Conservation (phyloP, 2,888 invertebrate species). For the Noctua fimbriata region DNA sequence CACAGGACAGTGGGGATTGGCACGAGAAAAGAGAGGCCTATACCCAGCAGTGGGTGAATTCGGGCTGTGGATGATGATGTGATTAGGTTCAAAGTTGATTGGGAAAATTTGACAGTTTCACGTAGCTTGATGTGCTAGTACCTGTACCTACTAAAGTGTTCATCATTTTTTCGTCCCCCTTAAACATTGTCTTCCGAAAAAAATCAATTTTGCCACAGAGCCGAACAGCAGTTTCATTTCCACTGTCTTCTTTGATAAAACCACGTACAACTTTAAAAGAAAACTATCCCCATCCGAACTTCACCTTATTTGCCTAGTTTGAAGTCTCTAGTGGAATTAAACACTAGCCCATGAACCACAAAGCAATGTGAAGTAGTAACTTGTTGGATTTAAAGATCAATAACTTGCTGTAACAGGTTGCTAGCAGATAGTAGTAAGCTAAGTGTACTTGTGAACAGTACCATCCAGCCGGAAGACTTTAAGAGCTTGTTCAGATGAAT, state of each 20-base stretch:
- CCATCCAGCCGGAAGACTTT: background rate
- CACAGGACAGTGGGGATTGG: too few species aligned
- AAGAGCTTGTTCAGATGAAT: slow-evolving; percentile 24
- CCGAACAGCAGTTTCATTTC: background rate
- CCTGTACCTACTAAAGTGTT: background rate
- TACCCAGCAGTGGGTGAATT: too few species aligned
- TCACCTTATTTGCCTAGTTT: slow-evolving; percentile 15
- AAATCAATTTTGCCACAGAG: background rate
- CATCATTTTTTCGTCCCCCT: too few species aligned
- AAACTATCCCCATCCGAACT: background rate
- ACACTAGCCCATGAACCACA: slow-evolving; percentile 11
- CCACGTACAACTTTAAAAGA: background rate
- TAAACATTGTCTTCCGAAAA: background rate
- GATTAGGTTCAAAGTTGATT: too few species aligned
- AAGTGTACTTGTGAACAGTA: slow-evolving; percentile 5
- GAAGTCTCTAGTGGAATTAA: slow-evolving; percentile 32
- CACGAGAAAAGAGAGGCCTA: too few species aligned
- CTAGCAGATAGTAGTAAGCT: background rate
- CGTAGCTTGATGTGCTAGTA: too few species aligned
- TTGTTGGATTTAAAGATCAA: slow-evolving; percentile 32
- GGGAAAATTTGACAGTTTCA: too few species aligned
- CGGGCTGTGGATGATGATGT: too few species aligned
- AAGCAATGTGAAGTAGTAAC: slow-evolving; percentile 31
- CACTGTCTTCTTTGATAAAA: background rate
- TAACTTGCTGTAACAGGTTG: slow-evolving; percentile 35